phyloP scores from a whole-genome alignment of 2,113 vertebrate species.

The Vulpes ferrilata region DNA sequence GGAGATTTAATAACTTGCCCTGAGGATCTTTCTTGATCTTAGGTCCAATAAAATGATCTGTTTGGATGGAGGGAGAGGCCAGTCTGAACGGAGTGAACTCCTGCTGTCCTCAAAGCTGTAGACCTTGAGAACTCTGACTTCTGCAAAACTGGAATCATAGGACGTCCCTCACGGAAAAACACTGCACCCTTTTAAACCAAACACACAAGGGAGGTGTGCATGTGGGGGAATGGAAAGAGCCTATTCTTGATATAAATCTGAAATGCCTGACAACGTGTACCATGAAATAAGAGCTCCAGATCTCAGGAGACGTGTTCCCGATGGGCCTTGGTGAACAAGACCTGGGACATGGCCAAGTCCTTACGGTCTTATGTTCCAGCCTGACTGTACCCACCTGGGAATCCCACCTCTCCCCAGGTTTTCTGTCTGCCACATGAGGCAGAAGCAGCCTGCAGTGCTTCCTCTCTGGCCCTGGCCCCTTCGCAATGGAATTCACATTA shows the following conservation, averaged over 20 bases:
- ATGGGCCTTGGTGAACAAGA: neutral
- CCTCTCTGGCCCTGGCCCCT: slow-evolving; percentile 44
- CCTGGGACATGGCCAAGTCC: neutral
- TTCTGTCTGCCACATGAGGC: neutral
- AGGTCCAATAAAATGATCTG: rapidly evolving
- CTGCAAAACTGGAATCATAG: rapidly evolving
- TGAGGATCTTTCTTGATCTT: neutral
- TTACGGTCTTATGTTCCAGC: neutral
- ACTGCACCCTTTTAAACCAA: neutral
- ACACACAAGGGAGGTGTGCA: rapidly evolving
- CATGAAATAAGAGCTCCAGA: neutral
- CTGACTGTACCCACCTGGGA: neutral
- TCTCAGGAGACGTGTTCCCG: neutral
- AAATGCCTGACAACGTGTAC: neutral
- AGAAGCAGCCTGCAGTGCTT: neutral
- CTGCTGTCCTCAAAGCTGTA: neutral
- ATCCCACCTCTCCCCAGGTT: neutral
- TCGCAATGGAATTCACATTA: slow-evolving; percentile 64
- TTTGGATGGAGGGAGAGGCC: neutral
- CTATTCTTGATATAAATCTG: neutral
- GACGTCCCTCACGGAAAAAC: rapidly evolving
- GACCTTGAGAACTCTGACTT: neutral
- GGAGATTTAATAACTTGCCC: neutral
- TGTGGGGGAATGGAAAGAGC: too few relatives aligned
- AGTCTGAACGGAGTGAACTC: neutral